Conservation (phyloP, 2,113 vertebrate genomes). For the Seriola quinqueradiata region DNA sequence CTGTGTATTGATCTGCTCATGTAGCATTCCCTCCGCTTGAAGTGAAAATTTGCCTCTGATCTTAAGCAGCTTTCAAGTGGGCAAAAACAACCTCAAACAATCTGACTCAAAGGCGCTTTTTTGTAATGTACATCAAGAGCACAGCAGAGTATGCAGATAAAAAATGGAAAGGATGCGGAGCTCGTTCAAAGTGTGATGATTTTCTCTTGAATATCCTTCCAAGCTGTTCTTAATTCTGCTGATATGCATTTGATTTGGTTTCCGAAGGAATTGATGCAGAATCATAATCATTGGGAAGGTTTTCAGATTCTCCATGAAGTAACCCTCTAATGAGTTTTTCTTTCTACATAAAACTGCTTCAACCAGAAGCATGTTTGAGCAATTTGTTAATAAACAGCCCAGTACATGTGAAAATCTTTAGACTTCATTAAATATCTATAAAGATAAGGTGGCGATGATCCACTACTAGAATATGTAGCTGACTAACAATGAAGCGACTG, state of each 20-base stretch:
- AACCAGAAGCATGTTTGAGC: background rate
- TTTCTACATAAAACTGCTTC: background rate
- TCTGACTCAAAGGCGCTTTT: constrained; percentile 52
- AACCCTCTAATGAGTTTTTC: background rate
- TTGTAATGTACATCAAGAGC: constrained; percentile 29
- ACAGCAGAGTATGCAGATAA: constrained; percentile 22
- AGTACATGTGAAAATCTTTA: background rate
- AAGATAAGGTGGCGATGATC: background rate
- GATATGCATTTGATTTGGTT: constrained; percentile 21
- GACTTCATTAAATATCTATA: background rate
- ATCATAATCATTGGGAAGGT: constrained; percentile 9
- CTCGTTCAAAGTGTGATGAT: constrained; percentile 31
- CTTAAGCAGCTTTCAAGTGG: constrained; percentile 59
- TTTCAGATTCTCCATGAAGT: constrained; percentile 12
- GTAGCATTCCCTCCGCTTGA: constrained; percentile 50
- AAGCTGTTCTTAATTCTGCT: constrained; percentile 16
- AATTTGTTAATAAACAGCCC: constrained; percentile 5
- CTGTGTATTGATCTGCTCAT: constrained; percentile 69
- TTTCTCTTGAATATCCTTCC: constrained; percentile 35
- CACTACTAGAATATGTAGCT: no score
- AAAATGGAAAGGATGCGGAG: constrained; percentile 13
- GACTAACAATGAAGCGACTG: no score
- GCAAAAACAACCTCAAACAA: constrained; percentile 62
- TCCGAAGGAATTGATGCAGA: constrained; percentile 14
- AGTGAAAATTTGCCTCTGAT: constrained; percentile 58